These are phyloP conservation scores for Choreutis nemorana DNA, from an alignment of 2,888 invertebrate genomes.

Conservation along the genomic window DNA sequence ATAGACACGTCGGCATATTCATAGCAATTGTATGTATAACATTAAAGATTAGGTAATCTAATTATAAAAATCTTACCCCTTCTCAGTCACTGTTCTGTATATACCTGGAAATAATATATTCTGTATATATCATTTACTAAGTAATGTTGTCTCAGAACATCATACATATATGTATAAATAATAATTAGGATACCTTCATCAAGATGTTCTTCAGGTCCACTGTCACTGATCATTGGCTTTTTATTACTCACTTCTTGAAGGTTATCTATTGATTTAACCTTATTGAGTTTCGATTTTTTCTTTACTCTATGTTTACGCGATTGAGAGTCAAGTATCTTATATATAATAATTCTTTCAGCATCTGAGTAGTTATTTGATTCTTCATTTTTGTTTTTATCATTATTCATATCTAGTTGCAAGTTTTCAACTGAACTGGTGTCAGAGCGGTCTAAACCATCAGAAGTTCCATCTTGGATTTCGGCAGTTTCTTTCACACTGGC, in stretches of 20 bases:
- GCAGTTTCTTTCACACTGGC: too few species aligned
- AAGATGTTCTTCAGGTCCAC: slow-evolving; percentile 13
- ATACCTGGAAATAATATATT: slow-evolving; percentile 29
- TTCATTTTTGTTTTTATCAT: slow-evolving; percentile 11
- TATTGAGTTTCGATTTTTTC: slow-evolving; percentile 21
- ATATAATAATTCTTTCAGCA: slow-evolving; percentile 48
- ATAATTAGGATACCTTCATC: slow-evolving; percentile 26
- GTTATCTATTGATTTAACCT: slow-evolving; percentile 7
- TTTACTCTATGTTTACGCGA: slow-evolving; percentile 18
- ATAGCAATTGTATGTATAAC: too few species aligned
- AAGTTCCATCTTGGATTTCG: slow-evolving; percentile 11
- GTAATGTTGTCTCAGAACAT: too few species aligned
- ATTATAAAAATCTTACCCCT: slow-evolving; percentile 28
- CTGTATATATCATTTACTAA: not conserved
- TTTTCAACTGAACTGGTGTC: slow-evolving; percentile 33
- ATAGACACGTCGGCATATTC: too few species aligned
- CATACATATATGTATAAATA: slow-evolving; percentile 1
- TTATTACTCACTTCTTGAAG: slow-evolving; percentile 4
- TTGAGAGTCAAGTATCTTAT: slow-evolving; percentile 43
- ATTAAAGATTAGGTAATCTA: too few species aligned
- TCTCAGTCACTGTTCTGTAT: slow-evolving; percentile 34
- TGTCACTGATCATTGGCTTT: slow-evolving; percentile 2
- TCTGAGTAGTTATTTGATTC: slow-evolving; percentile 24
- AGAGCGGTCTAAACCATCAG: slow-evolving; percentile 26
- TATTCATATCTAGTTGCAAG: slow-evolving; percentile 15